Percentiles rank a stretch among this genome's conserved stretches.
These are phyloP conservation scores for Drosophila obscura DNA, from an alignment of 1,140 invertebrate genomes.

Conservation along the genomic window DNA sequence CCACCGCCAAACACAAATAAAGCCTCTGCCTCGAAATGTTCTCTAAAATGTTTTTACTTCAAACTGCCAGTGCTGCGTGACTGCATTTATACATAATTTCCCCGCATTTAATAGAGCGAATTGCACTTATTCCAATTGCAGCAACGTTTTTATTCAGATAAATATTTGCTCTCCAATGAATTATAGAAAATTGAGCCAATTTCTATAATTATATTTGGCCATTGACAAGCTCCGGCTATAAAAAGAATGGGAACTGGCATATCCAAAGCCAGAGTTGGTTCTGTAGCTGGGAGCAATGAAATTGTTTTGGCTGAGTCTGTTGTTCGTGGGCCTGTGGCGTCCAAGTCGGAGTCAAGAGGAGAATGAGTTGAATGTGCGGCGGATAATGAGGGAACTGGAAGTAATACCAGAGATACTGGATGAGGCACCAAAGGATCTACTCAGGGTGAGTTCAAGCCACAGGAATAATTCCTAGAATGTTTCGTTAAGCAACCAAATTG, in stretches of 20 bases:
- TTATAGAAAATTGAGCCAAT: constrained; percentile 26
- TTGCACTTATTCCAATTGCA: constrained; percentile 5
- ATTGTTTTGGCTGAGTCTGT: constrained; percentile 19
- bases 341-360: constrained; percentile 26
- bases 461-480: too few relatives aligned
- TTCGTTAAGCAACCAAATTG: neutral
- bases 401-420: constrained; percentile 89
- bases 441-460: constrained; percentile 30
- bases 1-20: too few relatives aligned
- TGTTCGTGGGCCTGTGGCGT: constrained; percentile 18
- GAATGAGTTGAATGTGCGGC: constrained; percentile 44
- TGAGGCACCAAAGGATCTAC: constrained; percentile 84
- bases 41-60: neutral
- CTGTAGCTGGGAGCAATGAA: constrained; percentile 53
- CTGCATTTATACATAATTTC: constrained; percentile 19
- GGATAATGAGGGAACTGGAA: constrained; percentile 81
- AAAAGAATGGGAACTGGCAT: neutral
- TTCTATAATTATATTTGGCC: constrained; percentile 27
- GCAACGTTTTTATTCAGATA: neutral
- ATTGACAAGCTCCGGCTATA: constrained; percentile 26
- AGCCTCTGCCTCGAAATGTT: too few relatives aligned
- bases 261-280: neutral
- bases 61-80: neutral
- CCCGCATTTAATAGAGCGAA: constrained; percentile 12
- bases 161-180: constrained; percentile 20